These are phyloP conservation scores for Coptotermes formosanus DNA, from an alignment of 1,140 invertebrate genomes.

Conservation along the genomic window DNA sequence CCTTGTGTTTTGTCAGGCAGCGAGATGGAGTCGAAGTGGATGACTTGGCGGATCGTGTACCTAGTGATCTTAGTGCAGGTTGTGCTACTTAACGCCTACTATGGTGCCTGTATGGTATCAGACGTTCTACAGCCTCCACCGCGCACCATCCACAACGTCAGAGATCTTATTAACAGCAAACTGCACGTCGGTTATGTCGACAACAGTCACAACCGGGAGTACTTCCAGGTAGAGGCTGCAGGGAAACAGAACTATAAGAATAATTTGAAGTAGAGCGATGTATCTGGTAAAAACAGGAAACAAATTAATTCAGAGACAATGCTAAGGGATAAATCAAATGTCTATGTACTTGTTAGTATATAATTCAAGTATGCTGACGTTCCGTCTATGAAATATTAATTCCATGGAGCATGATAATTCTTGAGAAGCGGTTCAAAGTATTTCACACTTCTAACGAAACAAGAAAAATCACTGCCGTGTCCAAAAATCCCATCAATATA, in stretches of 20 bases:
- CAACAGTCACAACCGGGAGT: background rate
- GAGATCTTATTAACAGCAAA: background rate
- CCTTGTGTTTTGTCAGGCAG: background rate
- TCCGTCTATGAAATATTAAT: too few species aligned
- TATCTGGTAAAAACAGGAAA: too few species aligned
- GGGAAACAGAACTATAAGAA: background rate
- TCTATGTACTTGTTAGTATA: too few species aligned
- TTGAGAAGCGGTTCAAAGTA: too few species aligned
- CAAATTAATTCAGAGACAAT: too few species aligned
- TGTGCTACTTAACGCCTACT: slow-evolving; percentile 25
- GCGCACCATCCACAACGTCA: background rate
- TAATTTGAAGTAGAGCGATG: too few species aligned
- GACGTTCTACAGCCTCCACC: slow-evolving; percentile 25
- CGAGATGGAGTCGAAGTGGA: slow-evolving; percentile 21
- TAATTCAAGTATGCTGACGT: too few species aligned
- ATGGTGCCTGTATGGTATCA: slow-evolving; percentile 26
- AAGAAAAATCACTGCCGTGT: too few species aligned
- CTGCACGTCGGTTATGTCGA: background rate
- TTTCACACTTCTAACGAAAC: too few species aligned
- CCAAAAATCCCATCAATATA: too few species aligned
- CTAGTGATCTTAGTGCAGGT: slow-evolving; percentile 20
- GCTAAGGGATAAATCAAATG: too few species aligned
- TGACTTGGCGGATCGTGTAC: slow-evolving; percentile 24
- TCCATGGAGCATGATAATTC: too few species aligned
- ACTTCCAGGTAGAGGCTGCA: background rate